Evolutionary conservation across 37 sponge, comb jelly and placozoan genomes (phyloP), one percentile per base, ranked within the genome.

Genomic region (Amphimedon queenslandica): DNA sequence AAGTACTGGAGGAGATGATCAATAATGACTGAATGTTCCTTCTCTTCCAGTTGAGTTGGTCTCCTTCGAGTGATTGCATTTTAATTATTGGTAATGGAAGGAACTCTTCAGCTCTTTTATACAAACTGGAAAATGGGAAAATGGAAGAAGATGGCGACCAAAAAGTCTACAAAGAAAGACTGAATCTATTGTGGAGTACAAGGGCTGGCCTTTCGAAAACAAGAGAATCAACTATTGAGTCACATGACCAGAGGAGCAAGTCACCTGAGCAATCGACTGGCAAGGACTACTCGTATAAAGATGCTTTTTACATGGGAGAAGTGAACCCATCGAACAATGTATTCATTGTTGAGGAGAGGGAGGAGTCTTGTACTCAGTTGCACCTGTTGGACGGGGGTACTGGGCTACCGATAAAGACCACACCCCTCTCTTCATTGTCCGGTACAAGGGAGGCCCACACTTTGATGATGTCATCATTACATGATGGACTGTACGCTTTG

Each of bases 51-150:
- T 37, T 88, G 42, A 72, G 79, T 4, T 88, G 88, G 88, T 81
- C 82, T 28, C 51, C 27, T 57, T 77, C 77, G 31, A 73, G 82
- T 63, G 61, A 51, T 1, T 39, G 72, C 11, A 67, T 88, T 36
- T 42, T 82, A 1, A 63, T 88, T 3, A 75, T 82, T 34, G 75
- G 82, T 18, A 88, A 78, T 82, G 88, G 88, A 2, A 40, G 40
- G 21, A 21, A 74, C n/a, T 88, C 88, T 1, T 70, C 77, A 31
- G 34, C 80, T 20, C 67, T 71, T 23, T 58, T 87, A 43, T 87
- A 87, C 53, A 41, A 13, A 20, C 10, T 72, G 29, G 60, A 58
- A 24, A 10, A 25, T 0, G 51, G 24, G 16, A 0, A 23, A 20
- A n/a, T n/a, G n/a, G n/a, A n/a, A n/a, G n/a, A n/a, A n/a, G n/a